Evolutionary conservation across 2,888 invertebrate genomes (phyloP).

Genomic region (Pseudolycoriella hygida): DNA sequence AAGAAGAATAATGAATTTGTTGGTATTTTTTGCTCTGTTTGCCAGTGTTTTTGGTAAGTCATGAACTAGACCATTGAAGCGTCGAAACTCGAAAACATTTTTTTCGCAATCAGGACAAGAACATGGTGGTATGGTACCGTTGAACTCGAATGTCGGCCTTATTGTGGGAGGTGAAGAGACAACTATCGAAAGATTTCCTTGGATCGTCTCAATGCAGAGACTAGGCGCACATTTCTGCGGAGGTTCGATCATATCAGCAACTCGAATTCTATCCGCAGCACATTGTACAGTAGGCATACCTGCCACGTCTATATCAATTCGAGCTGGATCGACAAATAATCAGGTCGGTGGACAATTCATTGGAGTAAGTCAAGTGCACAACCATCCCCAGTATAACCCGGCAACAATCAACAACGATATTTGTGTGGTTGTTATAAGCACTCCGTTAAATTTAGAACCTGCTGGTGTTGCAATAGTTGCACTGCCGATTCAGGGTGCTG

Average conservation of each 20-base stretch:
- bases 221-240: conserved; percentile 35
- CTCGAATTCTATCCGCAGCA: conserved; percentile 39
- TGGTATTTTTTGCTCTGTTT: too few species aligned
- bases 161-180: conserved; percentile 21
- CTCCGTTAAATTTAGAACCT: conserved; percentile 20
- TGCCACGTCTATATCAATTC: conserved; percentile 19
- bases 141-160: conserved; percentile 17
- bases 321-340: conserved; percentile 34
- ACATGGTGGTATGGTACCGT: not conserved
- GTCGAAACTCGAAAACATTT: too few species aligned
- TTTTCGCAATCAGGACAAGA: too few species aligned
- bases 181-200: conserved; percentile 16
- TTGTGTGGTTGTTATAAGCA: conserved; percentile 32
- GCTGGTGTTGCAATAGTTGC: conserved; percentile 27
- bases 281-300: conserved; percentile 31
- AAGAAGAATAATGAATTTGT: too few species aligned
- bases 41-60: too few species aligned
- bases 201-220: conserved; percentile 20
- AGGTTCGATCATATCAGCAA: conserved; percentile 32
- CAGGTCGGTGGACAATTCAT: conserved; percentile 22
- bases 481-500: conserved; percentile 21
- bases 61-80: too few species aligned
- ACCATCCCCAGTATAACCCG: conserved; percentile 31
- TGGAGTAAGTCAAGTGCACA: conserved; percentile 24
- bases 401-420: conserved; percentile 34